Conservation (phyloP, 1,140 invertebrate species). For the Prorops nasuta region DNA sequence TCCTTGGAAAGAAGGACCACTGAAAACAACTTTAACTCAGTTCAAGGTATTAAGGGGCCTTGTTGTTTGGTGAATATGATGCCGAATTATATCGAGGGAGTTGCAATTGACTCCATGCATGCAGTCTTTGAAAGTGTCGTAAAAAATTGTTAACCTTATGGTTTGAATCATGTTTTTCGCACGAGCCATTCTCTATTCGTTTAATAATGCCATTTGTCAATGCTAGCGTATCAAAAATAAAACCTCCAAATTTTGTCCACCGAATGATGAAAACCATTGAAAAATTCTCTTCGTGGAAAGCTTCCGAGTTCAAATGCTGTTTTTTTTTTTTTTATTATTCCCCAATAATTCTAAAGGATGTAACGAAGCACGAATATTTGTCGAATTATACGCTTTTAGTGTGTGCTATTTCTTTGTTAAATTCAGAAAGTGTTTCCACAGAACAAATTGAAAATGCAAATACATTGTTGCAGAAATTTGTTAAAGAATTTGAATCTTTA, state of each 20-base stretch:
- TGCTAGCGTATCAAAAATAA: not conserved
- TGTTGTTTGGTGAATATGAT: slow-evolving; percentile 9
- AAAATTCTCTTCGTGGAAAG: slow-evolving; percentile 1
- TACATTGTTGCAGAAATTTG: slow-evolving; percentile 1
- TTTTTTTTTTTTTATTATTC: slow-evolving; percentile 3
- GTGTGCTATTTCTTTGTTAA: not conserved
- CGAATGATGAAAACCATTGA: not conserved
- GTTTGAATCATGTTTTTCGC: not conserved
- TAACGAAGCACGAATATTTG: slow-evolving; percentile 3
- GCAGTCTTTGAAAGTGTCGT: slow-evolving; percentile 1
- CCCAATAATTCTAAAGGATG: not conserved
- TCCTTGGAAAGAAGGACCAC: not conserved
- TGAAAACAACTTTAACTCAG: not conserved
- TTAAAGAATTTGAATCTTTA: slow-evolving; percentile 7
- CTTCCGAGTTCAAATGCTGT: slow-evolving; percentile 4
- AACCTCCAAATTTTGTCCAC: slow-evolving; percentile 1
- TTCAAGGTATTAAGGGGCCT: slow-evolving; percentile 10
- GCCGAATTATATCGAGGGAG: slow-evolving; percentile 7
- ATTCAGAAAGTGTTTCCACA: not conserved
- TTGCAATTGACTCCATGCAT: slow-evolving; percentile 5
- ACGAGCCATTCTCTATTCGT: not conserved
- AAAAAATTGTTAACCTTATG: too few relatives aligned
- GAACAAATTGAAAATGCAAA: not conserved
- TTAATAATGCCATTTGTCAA: not conserved
- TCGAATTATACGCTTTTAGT: slow-evolving; percentile 1